Evolutionary conservation across 1,140 invertebrate species (phyloP).

Genomic region (Drosophila carrolli): DNA sequence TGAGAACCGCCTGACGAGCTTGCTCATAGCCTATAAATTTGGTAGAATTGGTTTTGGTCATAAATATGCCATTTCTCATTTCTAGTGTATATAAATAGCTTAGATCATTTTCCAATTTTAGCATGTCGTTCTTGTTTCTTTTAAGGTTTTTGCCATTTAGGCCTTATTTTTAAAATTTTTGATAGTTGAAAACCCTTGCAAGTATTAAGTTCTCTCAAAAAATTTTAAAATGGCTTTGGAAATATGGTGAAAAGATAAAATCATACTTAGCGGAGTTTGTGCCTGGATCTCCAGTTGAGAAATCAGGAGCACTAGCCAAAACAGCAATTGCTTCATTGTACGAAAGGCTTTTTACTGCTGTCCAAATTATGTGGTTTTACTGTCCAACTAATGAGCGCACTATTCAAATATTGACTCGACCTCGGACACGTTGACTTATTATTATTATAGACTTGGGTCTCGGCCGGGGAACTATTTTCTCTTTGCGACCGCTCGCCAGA

Average conservation of each 20-base stretch:
- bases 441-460: slow-evolving; percentile 13
- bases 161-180: too few species aligned
- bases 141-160: too few species aligned
- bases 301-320: slow-evolving; percentile 24
- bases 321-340: slow-evolving; percentile 26
- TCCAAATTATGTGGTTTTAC: slow-evolving; percentile 11
- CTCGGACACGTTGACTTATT: slow-evolving; percentile 27
- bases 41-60: too few species aligned
- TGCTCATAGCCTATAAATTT: slow-evolving; percentile 83
- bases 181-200: too few species aligned
- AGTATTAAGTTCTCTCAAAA: too few species aligned
- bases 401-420: slow-evolving; percentile 59
- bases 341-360: background rate
- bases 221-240: too few species aligned
- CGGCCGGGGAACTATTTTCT: slow-evolving; percentile 1
- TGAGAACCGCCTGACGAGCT: slow-evolving; percentile 82
- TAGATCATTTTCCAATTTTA: too few species aligned
- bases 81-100: background rate
- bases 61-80: background rate
- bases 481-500: slow-evolving; percentile 28
- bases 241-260: too few species aligned
- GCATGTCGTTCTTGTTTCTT: too few species aligned
- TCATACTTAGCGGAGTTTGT: slow-evolving; percentile 51
- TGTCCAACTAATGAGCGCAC: slow-evolving; percentile 41
- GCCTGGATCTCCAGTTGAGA: background rate